A percentile compares a stretch with the other conserved stretches of the same genome.
Conservation (phyloP, 2,113 vertebrate genomes). For the Maccullochella peelii region DNA sequence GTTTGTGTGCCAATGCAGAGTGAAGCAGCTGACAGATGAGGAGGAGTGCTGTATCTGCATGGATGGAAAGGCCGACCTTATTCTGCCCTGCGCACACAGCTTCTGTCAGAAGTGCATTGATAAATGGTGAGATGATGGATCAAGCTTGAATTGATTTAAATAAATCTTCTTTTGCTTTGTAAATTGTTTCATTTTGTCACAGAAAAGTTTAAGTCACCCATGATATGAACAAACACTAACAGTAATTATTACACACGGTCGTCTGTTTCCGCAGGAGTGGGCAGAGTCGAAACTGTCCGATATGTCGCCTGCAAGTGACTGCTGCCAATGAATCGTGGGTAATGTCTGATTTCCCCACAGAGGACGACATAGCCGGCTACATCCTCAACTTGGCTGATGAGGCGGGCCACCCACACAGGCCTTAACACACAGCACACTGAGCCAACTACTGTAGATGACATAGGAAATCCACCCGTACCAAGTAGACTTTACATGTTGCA, state of each 20-base stretch:
- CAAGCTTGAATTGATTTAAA: background rate
- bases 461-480: background rate
- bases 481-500: conserved; percentile 21
- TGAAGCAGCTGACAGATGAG: conserved; percentile 96
- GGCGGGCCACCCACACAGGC: conserved; percentile 92
- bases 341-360: conserved; percentile 95
- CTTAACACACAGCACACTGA: conserved; percentile 79
- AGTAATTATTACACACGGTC: background rate
- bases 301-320: conserved; percentile 95
- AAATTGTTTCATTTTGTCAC: background rate
- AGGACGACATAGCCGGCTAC: conserved; percentile 94
- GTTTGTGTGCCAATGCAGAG: conserved; percentile 80
- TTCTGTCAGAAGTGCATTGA: conserved; percentile 99
- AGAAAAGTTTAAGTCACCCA: background rate
- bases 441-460: background rate
- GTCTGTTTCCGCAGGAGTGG: conserved; percentile 88
- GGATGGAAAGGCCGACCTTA: conserved; percentile 95
- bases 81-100: conserved; percentile 95
- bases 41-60: conserved; percentile 99
- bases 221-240: background rate
- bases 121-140: conserved; percentile 88
- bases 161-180: background rate
- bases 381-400: conserved; percentile 98
- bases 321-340: conserved; percentile 97
- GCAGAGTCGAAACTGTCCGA: conserved; percentile 94